A percentile compares a stretch with the other conserved stretches of the same genome.
Conservation (phyloP, 2,797 vertebrate genomes). For the Enteromius trimaculatus region DNA sequence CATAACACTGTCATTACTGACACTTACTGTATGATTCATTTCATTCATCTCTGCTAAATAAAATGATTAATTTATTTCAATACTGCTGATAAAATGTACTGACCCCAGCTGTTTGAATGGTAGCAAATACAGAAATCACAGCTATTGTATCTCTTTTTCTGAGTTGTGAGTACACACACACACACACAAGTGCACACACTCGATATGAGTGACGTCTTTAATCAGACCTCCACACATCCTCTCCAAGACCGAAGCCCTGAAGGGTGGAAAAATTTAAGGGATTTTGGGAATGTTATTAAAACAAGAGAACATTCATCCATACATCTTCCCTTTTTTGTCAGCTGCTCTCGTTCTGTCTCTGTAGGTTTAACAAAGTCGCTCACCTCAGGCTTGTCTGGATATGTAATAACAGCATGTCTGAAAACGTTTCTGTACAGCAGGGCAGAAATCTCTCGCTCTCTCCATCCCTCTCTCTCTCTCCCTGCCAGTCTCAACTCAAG, state of each 20-base stretch:
- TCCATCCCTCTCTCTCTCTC: slow-evolving; percentile 6
- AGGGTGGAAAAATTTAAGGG: neutral
- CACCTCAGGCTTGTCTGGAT: slow-evolving; percentile 46
- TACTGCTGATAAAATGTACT: neutral
- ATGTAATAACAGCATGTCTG: slow-evolving; percentile 45
- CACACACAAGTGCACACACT: neutral
- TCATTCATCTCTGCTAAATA: neutral
- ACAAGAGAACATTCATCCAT: slow-evolving; percentile 16
- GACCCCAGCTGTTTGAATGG: neutral
- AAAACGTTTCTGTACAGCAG: slow-evolving; percentile 29
- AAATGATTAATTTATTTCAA: neutral
- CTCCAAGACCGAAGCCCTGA: neutral
- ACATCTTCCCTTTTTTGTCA: neutral
- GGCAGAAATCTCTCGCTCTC: slow-evolving; percentile 17
- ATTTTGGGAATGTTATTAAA: slow-evolving; percentile 32
- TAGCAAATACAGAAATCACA: neutral
- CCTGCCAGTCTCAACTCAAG: slow-evolving; percentile 43
- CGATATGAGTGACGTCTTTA: slow-evolving; percentile 19
- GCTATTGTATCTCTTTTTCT: neutral
- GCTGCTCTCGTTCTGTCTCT: slow-evolving; percentile 24
- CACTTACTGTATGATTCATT: neutral
- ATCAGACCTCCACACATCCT: slow-evolving; percentile 20
- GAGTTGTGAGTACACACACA: neutral
- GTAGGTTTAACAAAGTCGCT: slow-evolving; percentile 33
- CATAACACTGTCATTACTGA: neutral